Conservation (phyloP, 2,113 vertebrate species). For the Macroglossus sobrinus region DNA sequence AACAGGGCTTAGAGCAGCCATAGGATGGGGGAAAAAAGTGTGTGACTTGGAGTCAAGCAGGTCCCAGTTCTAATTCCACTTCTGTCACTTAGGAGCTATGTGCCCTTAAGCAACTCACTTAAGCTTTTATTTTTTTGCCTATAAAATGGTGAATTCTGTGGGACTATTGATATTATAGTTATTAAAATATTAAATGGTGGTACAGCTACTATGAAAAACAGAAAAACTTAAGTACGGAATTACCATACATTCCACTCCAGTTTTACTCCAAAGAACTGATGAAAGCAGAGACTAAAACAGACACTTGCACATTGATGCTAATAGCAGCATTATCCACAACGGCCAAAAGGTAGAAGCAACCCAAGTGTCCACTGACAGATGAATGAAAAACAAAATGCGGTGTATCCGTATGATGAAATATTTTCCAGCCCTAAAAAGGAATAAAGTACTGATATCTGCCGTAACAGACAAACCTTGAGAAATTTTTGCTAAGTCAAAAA, state of each 20-base stretch:
- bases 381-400: neutral
- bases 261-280: neutral
- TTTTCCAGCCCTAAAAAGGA: neutral
- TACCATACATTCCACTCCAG: neutral
- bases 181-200: neutral
- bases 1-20: neutral
- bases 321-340: neutral
- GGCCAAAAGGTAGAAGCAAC: neutral
- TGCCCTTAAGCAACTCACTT: neutral
- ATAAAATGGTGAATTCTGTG: neutral
- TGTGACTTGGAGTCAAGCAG: neutral
- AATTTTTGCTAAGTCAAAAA: neutral
- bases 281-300: neutral
- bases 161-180: neutral
- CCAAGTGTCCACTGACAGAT: neutral
- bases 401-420: neutral
- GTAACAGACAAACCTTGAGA: neutral
- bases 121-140: constrained; percentile 12
- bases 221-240: neutral
- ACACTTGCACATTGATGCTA: neutral
- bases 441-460: neutral
- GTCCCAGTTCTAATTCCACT: neutral
- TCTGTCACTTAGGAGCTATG: neutral
- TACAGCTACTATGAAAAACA: neutral
- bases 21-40: neutral